Conservation (phyloP, 2,113 vertebrate genomes). For the Sorex fumeus region DNA sequence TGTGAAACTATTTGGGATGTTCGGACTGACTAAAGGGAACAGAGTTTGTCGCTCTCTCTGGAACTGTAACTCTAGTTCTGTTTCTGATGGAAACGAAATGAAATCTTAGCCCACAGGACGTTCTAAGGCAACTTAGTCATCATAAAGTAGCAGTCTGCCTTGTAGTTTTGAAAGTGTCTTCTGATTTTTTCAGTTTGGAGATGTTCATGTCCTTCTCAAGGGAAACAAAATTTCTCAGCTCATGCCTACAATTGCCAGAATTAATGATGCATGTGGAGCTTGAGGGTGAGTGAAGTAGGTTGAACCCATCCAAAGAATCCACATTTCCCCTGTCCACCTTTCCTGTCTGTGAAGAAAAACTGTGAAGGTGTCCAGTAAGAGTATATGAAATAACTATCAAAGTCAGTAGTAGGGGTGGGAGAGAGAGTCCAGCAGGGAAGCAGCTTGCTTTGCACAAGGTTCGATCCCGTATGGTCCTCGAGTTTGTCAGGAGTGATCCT, state of each 20-base stretch:
- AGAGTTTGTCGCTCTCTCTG: conserved; percentile 45
- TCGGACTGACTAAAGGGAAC: conserved; percentile 46
- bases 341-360: background rate
- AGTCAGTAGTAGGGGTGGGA: background rate
- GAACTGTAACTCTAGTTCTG: conserved; percentile 29
- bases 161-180: conserved; percentile 37
- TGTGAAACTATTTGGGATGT: conserved; percentile 40
- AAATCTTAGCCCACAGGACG: conserved; percentile 15
- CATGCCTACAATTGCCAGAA: background rate
- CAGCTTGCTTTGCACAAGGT: too few species aligned
- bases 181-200: conserved; percentile 16
- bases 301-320: background rate
- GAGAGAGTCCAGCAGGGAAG: too few species aligned
- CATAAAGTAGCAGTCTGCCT: background rate
- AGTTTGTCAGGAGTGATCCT: too few species aligned
- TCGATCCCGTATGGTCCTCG: too few species aligned
- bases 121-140: conserved; percentile 20
- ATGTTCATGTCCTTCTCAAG: conserved; percentile 38
- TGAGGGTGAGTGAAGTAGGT: background rate
- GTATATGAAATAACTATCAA: background rate
- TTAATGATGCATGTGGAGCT: background rate
- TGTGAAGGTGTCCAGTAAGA: background rate
- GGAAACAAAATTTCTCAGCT: background rate
- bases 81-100: conserved; percentile 38
- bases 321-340: background rate